Percentiles rank a stretch among this genome's conserved stretches.
Conservation (phyloP, 2,888 invertebrate species). For the Melinaea marsaeus region DNA sequence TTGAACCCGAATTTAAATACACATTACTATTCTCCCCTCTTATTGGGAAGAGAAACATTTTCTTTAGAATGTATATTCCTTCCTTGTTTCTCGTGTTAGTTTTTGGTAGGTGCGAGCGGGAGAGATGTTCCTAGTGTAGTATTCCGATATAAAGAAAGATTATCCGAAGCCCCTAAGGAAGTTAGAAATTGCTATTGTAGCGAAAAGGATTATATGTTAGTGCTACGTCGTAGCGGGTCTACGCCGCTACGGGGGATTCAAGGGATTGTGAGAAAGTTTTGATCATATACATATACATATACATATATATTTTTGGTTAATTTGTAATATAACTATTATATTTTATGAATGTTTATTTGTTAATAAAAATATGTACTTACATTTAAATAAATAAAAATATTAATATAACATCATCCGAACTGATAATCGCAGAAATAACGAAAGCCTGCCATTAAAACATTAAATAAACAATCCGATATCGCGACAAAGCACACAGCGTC, state of each 20-base stretch:
- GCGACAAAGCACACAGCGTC: constrained; percentile 52
- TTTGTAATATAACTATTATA: constrained; percentile 30
- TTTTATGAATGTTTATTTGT: constrained; percentile 6
- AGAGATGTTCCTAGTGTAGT: constrained; percentile 50
- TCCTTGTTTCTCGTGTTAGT: constrained; percentile 41
- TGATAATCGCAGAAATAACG: constrained; percentile 38
- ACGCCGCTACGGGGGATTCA: constrained; percentile 53
- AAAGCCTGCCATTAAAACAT: constrained; percentile 55
- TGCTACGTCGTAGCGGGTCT: constrained; percentile 73
- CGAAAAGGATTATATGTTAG: constrained; percentile 79
- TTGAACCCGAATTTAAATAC: constrained; percentile 76
- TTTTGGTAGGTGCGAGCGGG: constrained; percentile 41
- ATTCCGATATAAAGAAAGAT: constrained; percentile 78
- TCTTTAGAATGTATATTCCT: constrained; percentile 50
- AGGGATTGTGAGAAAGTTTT: constrained; percentile 50
- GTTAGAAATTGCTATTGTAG: constrained; percentile 80
- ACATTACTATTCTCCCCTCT: constrained; percentile 74
- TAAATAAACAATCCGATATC: constrained; percentile 73
- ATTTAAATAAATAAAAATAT: not conserved
- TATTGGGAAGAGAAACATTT: constrained; percentile 71
- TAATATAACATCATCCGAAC: constrained; percentile 3
- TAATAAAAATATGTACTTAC: not conserved
- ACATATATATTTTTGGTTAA: constrained; percentile 24
- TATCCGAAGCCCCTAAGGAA: constrained; percentile 79
- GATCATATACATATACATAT: constrained; percentile 35